These are phyloP conservation scores for Solenopsis invicta DNA, from an alignment of 1,140 invertebrate species.

Conservation along the genomic window DNA sequence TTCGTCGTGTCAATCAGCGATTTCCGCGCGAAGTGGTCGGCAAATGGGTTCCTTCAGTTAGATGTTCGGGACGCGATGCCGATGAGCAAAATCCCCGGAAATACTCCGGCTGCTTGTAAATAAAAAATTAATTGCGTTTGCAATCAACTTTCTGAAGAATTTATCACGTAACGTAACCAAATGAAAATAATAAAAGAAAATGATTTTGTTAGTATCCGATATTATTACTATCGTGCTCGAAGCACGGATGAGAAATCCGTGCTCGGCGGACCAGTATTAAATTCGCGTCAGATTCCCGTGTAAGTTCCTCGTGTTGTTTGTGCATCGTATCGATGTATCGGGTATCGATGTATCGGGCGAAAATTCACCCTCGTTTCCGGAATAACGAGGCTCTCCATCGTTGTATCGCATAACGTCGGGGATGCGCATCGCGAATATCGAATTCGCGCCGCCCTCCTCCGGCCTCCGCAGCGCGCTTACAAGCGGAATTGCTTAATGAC, in stretches of 20 bases:
- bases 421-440: constrained; percentile 65
- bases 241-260: background rate
- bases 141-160: background rate
- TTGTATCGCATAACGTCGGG: constrained; percentile 58
- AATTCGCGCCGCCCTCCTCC: constrained; percentile 70
- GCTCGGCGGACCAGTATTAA: background rate
- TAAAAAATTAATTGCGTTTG: background rate
- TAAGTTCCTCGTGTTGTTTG: constrained; percentile 50
- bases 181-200: background rate
- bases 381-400: constrained; percentile 56
- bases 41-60: constrained; percentile 34
- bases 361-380: constrained; percentile 31
- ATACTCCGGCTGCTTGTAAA: background rate
- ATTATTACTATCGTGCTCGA: constrained; percentile 4
- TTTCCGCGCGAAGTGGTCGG: constrained; percentile 22
- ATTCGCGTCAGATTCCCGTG: constrained; percentile 33
- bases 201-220: background rate
- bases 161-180: background rate
- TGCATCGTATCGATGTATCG: constrained; percentile 1
- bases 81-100: background rate
- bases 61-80: background rate
- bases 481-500: constrained; percentile 76
- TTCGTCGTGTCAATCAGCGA: constrained; percentile 60
- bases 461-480: constrained; percentile 68
- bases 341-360: constrained; percentile 17